Percentiles rank a stretch among this genome's conserved stretches.
Evolutionary conservation across 2,113 vertebrate genomes (phyloP).

Genomic region (Nothobranchius furzeri): DNA sequence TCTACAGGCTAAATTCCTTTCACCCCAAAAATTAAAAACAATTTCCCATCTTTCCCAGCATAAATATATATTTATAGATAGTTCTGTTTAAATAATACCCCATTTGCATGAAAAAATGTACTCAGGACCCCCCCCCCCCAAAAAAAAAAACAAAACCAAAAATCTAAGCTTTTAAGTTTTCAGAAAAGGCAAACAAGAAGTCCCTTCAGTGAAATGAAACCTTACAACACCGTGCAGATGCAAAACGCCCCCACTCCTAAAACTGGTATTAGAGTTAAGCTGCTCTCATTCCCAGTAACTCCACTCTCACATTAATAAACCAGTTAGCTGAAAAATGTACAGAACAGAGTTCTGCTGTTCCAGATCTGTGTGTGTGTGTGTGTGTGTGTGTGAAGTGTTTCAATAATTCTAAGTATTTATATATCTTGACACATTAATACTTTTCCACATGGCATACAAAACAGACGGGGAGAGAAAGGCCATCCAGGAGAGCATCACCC

Average conservation of each 20-base stretch:
- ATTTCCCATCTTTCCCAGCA: conserved; percentile 40
- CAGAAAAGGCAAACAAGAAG: conserved; percentile 53
- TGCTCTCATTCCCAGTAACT: conserved; percentile 29
- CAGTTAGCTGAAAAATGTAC: conserved; percentile 33
- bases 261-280: conserved; percentile 46
- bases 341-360: conserved; percentile 24
- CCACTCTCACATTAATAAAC: conserved; percentile 8
- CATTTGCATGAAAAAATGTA: conserved; percentile 50
- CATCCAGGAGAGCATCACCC: conserved; percentile 84
- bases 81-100: conserved; percentile 69
- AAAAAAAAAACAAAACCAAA: no score
- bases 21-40: conserved; percentile 33
- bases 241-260: conserved; percentile 60
- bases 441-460: conserved; percentile 86
- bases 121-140: conserved; percentile 31
- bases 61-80: conserved; percentile 74
- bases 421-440: conserved; percentile 69
- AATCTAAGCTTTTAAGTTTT: conserved; percentile 47
- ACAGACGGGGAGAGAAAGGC: conserved; percentile 78
- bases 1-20: conserved; percentile 27
- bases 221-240: conserved; percentile 55
- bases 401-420: conserved; percentile 39
- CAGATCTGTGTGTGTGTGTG: no score
- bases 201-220: conserved; percentile 48
- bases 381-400: conserved; percentile 60